Conservation (phyloP, 2,888 invertebrate genomes). For the Synanthedon myopaeformis region DNA sequence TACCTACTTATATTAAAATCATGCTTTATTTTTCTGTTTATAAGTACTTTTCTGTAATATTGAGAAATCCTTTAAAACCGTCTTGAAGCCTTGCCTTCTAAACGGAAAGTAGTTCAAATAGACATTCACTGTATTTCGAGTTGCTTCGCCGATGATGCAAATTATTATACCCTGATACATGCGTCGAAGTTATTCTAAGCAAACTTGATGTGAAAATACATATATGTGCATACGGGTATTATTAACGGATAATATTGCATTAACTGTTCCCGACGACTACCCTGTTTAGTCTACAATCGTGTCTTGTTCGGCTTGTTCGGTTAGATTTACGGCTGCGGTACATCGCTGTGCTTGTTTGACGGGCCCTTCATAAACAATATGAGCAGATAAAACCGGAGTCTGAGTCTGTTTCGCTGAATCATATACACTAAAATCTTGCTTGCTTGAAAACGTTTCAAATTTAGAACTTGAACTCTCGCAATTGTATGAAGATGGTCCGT, state of each 20-base stretch:
- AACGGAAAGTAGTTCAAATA: too few relatives aligned
- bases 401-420: background rate
- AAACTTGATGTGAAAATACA: too few relatives aligned
- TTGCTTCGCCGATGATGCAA: too few relatives aligned
- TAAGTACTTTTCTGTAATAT: too few relatives aligned
- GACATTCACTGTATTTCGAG: too few relatives aligned
- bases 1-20: too few relatives aligned
- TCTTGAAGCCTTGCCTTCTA: too few relatives aligned
- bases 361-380: constrained; percentile 31
- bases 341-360: constrained; percentile 27
- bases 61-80: too few relatives aligned
- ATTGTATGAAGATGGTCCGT: constrained; percentile 24
- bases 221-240: background rate
- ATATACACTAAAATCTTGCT: background rate
- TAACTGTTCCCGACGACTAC: constrained; percentile 19
- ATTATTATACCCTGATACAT: too few relatives aligned
- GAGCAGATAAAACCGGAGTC: constrained; percentile 12
- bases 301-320: constrained; percentile 34
- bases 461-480: background rate
- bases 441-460: background rate
- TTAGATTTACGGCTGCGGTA: constrained; percentile 32
- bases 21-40: too few relatives aligned
- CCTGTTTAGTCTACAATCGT: constrained; percentile 51
- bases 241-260: constrained; percentile 20
- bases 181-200: too few relatives aligned